phyloP scores from a whole-genome alignment of 2,888 invertebrate genomes.

The Cheilosia impressa region DNA sequence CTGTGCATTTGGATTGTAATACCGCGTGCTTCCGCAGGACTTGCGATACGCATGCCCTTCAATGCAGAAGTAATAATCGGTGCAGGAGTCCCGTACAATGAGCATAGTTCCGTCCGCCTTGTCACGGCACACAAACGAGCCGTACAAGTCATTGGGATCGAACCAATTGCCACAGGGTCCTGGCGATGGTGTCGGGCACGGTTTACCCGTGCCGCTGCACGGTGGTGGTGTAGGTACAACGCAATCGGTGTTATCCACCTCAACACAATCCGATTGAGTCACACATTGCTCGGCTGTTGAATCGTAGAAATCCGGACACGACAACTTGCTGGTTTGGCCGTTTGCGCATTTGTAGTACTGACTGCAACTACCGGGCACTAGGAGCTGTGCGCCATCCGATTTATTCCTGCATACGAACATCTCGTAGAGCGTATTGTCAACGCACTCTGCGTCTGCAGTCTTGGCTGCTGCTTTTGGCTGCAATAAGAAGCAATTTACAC shows the following conservation, averaged over 20 bases:
- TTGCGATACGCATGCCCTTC: conserved; percentile 76
- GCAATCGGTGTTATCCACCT: conserved; percentile 66
- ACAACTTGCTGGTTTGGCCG: conserved; percentile 70
- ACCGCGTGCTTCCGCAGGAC: conserved; percentile 69
- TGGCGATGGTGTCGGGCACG: conserved; percentile 26
- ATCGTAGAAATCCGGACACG: conserved; percentile 78
- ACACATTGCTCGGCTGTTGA: conserved; percentile 77
- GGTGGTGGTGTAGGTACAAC: conserved; percentile 50
- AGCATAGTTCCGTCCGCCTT: conserved; percentile 78
- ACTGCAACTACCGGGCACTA: conserved; percentile 81
- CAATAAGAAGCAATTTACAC: background rate
- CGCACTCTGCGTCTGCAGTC: conserved; percentile 37
- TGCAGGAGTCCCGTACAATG: conserved; percentile 80
- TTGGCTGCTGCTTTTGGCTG: background rate
- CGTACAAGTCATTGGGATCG: conserved; percentile 77
- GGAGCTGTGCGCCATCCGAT: conserved; percentile 77
- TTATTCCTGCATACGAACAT: conserved; percentile 78
- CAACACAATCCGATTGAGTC: conserved; percentile 78
- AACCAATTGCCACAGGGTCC: conserved; percentile 61
- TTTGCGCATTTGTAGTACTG: conserved; percentile 79
- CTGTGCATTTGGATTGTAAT: conserved; percentile 12
- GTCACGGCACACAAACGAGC: conserved; percentile 78
- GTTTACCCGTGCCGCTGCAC: background rate
- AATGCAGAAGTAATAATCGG: conserved; percentile 79
- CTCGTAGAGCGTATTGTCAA: conserved; percentile 78